Percentiles rank a stretch among this genome's conserved stretches.
phyloP scores from a whole-genome alignment of 1,140 invertebrate genomes.

The Lepidostoma basale region DNA sequence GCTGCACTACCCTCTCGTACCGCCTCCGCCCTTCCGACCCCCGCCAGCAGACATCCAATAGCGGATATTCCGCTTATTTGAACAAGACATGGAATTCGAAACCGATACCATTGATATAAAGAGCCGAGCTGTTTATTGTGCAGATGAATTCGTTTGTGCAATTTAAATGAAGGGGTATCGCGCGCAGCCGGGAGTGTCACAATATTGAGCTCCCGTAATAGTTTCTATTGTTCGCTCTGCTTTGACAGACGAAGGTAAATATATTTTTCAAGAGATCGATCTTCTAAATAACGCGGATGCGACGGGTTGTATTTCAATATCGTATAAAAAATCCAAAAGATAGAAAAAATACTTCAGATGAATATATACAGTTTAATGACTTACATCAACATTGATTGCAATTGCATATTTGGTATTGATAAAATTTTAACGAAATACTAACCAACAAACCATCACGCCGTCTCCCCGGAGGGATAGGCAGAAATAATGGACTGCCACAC shows the following conservation, averaged over 20 bases:
- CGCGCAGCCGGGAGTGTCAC: neutral
- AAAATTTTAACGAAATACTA: no score
- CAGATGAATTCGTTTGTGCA: conserved; percentile 20
- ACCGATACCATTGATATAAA: conserved; percentile 18
- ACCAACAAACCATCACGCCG: no score
- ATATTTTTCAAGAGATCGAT: neutral
- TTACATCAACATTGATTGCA: no score
- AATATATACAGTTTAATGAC: no score
- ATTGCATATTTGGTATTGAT: no score
- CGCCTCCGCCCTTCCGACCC: neutral
- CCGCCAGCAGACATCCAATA: no score
- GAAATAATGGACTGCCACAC: no score
- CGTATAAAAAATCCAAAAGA: conserved; percentile 12
- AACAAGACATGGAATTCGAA: conserved; percentile 9
- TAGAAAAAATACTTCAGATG: no score
- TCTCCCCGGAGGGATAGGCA: no score
- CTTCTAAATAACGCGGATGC: conserved; percentile 17
- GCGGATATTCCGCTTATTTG: conserved; percentile 13
- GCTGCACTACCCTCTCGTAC: neutral
- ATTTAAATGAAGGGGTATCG: conserved; percentile 20
- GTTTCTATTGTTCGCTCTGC: neutral
- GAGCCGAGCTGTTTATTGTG: conserved; percentile 5
- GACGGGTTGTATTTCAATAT: neutral
- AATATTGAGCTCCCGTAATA: conserved; percentile 23
- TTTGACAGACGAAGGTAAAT: conserved; percentile 32